These are phyloP conservation scores for Lysandra coridon DNA, from an alignment of 2,888 invertebrate genomes.

Conservation along the genomic window DNA sequence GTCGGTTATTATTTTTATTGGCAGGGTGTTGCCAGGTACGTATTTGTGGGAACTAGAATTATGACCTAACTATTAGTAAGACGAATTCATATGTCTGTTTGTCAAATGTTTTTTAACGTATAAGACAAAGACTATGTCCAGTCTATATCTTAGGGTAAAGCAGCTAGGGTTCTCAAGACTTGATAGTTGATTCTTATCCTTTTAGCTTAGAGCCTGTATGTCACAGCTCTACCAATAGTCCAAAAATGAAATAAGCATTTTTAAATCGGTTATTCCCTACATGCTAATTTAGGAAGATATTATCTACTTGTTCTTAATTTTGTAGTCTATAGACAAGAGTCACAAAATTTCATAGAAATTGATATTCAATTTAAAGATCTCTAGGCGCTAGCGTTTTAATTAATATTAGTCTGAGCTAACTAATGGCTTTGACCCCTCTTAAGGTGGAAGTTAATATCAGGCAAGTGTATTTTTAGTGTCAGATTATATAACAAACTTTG, in stretches of 20 bases:
- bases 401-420: not conserved
- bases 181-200: not conserved
- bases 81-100: too few relatives aligned
- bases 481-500: not conserved
- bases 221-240: too few relatives aligned
- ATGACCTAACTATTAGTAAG: too few relatives aligned
- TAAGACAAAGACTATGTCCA: too few relatives aligned
- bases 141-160: too few relatives aligned
- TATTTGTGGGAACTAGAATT: not conserved
- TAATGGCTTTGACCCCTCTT: not conserved
- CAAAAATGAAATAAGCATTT: not conserved
- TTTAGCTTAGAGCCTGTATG: not conserved
- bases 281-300: not conserved
- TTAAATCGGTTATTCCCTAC: not conserved
- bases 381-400: not conserved
- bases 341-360: not conserved
- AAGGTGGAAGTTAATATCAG: not conserved
- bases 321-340: not conserved
- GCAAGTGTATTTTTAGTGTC: not conserved
- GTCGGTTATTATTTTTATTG: slow-evolving; percentile 4
- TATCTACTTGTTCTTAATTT: too few relatives aligned
- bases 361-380: not conserved
- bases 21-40: not conserved
- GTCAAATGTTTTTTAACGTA: too few relatives aligned
- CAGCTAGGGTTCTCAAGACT: too few relatives aligned